Evolutionary conservation across 2,797 vertebrate genomes (phyloP).

Genomic region (Pempheris klunzingeri): DNA sequence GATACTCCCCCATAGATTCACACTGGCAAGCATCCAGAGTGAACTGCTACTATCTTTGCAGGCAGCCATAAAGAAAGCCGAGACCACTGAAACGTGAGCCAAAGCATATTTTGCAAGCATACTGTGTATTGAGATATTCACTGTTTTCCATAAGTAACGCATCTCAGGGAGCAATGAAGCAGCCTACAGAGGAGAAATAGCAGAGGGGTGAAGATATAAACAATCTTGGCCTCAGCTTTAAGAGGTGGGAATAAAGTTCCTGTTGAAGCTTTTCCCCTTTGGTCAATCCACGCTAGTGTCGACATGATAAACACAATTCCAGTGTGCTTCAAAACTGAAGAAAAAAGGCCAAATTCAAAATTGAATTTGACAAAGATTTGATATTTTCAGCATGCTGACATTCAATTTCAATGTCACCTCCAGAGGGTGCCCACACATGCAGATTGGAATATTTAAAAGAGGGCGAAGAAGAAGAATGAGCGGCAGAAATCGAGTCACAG

Average conservation of each 20-base stretch:
- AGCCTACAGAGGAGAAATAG: constrained; percentile 68
- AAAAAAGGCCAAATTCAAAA: constrained; percentile 53
- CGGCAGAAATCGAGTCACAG: constrained; percentile 65
- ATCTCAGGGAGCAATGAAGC: constrained; percentile 77
- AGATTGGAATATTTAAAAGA: constrained; percentile 76
- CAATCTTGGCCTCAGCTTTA: constrained; percentile 69
- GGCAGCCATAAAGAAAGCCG: constrained; percentile 77
- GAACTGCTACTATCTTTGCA: constrained; percentile 78
- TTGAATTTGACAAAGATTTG: constrained; percentile 73
- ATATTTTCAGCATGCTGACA: constrained; percentile 57
- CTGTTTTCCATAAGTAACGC: constrained; percentile 82
- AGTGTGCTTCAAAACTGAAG: constrained; percentile 50
- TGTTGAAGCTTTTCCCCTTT: constrained; percentile 51
- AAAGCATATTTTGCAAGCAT: constrained; percentile 78
- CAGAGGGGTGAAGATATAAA: constrained; percentile 72
- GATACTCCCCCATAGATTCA: constrained; percentile 76
- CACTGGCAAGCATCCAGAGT: constrained; percentile 77
- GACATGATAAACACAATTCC: constrained; percentile 62
- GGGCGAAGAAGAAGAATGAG: constrained; percentile 69
- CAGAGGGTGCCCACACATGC: constrained; percentile 63
- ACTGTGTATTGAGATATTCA: constrained; percentile 82
- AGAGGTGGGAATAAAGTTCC: constrained; percentile 71
- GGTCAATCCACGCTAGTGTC: constrained; percentile 45
- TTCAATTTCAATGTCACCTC: constrained; percentile 77
- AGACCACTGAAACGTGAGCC: constrained; percentile 79